Evolutionary conservation across 2,888 invertebrate genomes (phyloP).

Genomic region (Caenorhabditis afra): DNA sequence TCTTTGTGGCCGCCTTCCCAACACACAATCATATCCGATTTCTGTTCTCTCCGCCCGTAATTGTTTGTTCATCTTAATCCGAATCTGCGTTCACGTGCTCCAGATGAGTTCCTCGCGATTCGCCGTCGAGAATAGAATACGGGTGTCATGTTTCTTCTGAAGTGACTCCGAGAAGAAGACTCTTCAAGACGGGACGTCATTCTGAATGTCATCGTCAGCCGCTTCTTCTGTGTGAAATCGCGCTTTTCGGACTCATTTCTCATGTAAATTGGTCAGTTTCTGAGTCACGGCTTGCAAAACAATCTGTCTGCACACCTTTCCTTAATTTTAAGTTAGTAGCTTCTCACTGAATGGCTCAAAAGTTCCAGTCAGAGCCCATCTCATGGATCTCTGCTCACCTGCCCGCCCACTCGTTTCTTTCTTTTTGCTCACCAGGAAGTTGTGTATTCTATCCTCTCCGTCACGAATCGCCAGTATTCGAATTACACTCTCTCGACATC

Average conservation of each 20-base stretch:
- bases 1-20: neutral
- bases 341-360: too few relatives aligned
- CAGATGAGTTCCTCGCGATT: slow-evolving; percentile 19
- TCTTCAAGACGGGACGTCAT: slow-evolving; percentile 25
- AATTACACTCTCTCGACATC: slow-evolving; percentile 28
- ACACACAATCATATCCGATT: slow-evolving; percentile 33
- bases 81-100: slow-evolving; percentile 42
- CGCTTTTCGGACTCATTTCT: neutral
- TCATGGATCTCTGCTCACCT: neutral
- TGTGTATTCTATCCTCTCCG: slow-evolving; percentile 16
- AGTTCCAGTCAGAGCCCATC: neutral
- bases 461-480: slow-evolving; percentile 31
- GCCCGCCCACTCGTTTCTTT: neutral
- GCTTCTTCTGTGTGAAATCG: slow-evolving; percentile 1
- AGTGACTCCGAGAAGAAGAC: slow-evolving; percentile 23
- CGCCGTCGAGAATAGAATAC: slow-evolving; percentile 6
- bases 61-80: slow-evolving; percentile 51
- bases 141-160: slow-evolving; percentile 50
- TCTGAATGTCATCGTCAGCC: slow-evolving; percentile 1
- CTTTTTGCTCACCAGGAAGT: slow-evolving; percentile 19
- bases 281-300: slow-evolving; percentile 6
- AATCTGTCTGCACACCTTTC: neutral
- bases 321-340: too few relatives aligned
- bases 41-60: slow-evolving; percentile 17
- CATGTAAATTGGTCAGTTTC: slow-evolving; percentile 11